phyloP scores from a whole-genome alignment of 2,888 invertebrate genomes.

The Lacanobia oleracea region DNA sequence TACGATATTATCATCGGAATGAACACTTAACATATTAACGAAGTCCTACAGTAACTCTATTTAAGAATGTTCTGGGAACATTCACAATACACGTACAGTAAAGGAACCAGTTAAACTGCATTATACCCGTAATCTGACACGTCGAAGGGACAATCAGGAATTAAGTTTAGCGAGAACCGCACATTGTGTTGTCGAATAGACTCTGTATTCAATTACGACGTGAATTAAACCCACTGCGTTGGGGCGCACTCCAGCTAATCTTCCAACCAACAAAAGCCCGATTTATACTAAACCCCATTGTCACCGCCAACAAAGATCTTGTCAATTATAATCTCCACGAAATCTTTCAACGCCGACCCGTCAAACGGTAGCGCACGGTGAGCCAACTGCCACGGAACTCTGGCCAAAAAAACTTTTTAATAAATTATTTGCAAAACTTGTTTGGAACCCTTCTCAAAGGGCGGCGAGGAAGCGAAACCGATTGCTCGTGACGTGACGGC shows the following conservation, averaged over 20 bases:
- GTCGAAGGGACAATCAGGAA: constrained; percentile 78
- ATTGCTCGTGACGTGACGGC: constrained; percentile 89
- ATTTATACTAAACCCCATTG: constrained; percentile 86
- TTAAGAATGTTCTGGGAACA: constrained; percentile 69
- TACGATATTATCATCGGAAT: constrained; percentile 35
- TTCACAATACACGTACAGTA: constrained; percentile 67
- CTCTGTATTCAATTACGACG: constrained; percentile 82
- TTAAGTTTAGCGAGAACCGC: constrained; percentile 82
- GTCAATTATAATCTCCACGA: constrained; percentile 88
- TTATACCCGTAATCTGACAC: constrained; percentile 79
- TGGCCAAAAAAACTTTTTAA: constrained; percentile 82
- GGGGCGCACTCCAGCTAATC: constrained; percentile 85
- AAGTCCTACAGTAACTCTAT: constrained; percentile 52
- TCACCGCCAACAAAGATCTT: constrained; percentile 88
- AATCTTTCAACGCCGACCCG: constrained; percentile 84
- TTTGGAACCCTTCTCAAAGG: constrained; percentile 87
- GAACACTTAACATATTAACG: constrained; percentile 55
- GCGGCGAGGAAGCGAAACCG: constrained; percentile 88
- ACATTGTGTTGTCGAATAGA: constrained; percentile 73
- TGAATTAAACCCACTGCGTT: constrained; percentile 77
- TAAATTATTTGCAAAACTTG: constrained; percentile 90
- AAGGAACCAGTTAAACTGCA: constrained; percentile 68
- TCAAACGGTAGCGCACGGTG: constrained; percentile 88
- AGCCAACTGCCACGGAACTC: constrained; percentile 76
- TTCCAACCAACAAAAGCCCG: constrained; percentile 81